These are phyloP conservation scores for Cheiracanthium punctorium DNA, from an alignment of 2,888 invertebrate genomes.

Conservation along the genomic window DNA sequence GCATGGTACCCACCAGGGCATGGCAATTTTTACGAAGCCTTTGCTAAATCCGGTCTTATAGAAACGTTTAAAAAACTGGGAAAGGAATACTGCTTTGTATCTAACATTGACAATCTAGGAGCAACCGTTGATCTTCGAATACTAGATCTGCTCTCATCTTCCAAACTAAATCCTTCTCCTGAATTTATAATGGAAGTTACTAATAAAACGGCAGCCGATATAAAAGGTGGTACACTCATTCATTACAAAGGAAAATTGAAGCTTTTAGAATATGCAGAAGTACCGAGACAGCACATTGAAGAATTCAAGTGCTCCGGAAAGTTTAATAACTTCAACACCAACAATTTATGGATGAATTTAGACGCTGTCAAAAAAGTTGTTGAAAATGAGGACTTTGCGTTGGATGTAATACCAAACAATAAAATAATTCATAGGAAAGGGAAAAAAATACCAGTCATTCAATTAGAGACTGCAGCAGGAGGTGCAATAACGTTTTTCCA, in stretches of 20 bases:
- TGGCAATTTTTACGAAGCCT: constrained; percentile 98
- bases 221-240: constrained; percentile 97
- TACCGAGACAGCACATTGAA: constrained; percentile 78
- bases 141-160: constrained; percentile 81
- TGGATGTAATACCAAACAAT: constrained; percentile 93
- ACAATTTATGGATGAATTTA: constrained; percentile 97
- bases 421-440: constrained; percentile 81
- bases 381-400: constrained; percentile 86
- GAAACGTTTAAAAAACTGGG: constrained; percentile 86
- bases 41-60: constrained; percentile 93
- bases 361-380: constrained; percentile 91
- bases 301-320: constrained; percentile 79
- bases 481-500: constrained; percentile 99
- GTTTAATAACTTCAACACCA: constrained; percentile 97
- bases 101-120: constrained; percentile 98
- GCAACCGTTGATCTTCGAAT: constrained; percentile 98
- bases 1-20: constrained; percentile 99
- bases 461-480: constrained; percentile 99
- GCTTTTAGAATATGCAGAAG: constrained; percentile 79
- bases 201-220: constrained; percentile 98
- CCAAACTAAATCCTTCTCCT: constrained; percentile 77
- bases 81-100: constrained; percentile 95
- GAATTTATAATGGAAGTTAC: constrained; percentile 99
- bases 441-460: constrained; percentile 94
- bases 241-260: constrained; percentile 82